These are phyloP conservation scores for Pocota personata DNA, from an alignment of 2,888 invertebrate species.

Conservation along the genomic window DNA sequence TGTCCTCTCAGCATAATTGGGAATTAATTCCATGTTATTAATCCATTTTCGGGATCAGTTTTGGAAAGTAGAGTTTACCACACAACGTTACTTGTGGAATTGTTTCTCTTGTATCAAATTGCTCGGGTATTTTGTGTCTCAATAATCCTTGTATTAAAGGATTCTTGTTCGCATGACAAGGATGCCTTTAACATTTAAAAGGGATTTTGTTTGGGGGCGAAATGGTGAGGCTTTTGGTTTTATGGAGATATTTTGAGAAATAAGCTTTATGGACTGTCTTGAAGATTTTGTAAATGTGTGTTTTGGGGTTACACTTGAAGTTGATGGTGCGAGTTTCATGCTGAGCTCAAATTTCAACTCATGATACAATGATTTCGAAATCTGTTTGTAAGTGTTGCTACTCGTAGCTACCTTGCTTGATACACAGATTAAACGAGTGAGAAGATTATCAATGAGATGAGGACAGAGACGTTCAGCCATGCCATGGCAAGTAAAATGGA, in stretches of 20 bases:
- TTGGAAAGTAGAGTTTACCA: conserved; percentile 19
- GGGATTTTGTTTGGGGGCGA: background rate
- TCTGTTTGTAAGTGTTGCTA: background rate
- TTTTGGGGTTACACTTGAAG: background rate
- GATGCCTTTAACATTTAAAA: conserved; percentile 34
- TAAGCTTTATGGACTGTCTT: background rate
- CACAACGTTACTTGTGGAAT: conserved; percentile 19
- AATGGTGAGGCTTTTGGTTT: conserved; percentile 20
- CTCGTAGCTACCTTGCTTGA: background rate
- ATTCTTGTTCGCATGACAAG: conserved; percentile 32
- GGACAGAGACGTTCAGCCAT: background rate
- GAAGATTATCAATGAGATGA: background rate
- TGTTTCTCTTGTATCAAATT: conserved; percentile 13
- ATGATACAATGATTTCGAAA: background rate
- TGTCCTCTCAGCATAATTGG: conserved; percentile 36
- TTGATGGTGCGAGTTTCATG: background rate
- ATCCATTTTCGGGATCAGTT: conserved; percentile 50
- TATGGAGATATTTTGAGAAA: conserved; percentile 21
- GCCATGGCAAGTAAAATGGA: too few species aligned
- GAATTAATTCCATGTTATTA: conserved; percentile 50
- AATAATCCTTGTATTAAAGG: conserved; percentile 44
- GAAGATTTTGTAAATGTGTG: conserved; percentile 6
- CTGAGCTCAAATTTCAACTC: conserved; percentile 3
- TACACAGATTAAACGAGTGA: background rate
- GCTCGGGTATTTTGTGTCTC: conserved; percentile 28